These are phyloP conservation scores for Lipophrys pholis DNA, from an alignment of 2,113 vertebrate species.

Conservation along the genomic window DNA sequence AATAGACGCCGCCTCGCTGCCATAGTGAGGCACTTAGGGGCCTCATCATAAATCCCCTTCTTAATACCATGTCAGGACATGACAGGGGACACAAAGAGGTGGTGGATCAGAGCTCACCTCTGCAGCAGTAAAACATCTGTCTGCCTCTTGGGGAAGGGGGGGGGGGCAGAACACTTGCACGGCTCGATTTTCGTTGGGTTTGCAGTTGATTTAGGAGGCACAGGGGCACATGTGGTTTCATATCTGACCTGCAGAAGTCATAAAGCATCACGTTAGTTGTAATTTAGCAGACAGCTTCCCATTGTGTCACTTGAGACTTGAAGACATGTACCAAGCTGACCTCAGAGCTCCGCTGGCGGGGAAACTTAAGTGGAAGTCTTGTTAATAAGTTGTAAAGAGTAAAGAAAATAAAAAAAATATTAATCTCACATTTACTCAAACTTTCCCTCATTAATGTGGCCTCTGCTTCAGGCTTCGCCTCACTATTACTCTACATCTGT, in stretches of 20 bases:
- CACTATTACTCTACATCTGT: slow-evolving; percentile 19
- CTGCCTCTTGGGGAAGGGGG: slow-evolving; percentile 13
- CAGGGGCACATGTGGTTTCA: slow-evolving; percentile 18
- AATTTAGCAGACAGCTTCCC: slow-evolving; percentile 18
- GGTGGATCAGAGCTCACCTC: slow-evolving; percentile 69
- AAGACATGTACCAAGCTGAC: background rate
- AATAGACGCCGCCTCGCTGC: slow-evolving; percentile 45
- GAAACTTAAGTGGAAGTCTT: background rate
- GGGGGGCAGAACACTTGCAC: slow-evolving; percentile 12
- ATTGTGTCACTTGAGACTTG: slow-evolving; percentile 10
- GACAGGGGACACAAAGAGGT: slow-evolving; percentile 69
- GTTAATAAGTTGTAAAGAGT: too few species aligned
- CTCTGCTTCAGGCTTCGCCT: background rate
- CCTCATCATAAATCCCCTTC: slow-evolving; percentile 66
- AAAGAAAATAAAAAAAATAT: background rate
- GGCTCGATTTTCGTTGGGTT: slow-evolving; percentile 37
- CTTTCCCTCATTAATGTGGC: background rate
- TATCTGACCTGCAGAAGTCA: slow-evolving; percentile 34
- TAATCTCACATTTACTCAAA: background rate
- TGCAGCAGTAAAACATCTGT: slow-evolving; percentile 75
- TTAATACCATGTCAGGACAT: slow-evolving; percentile 65
- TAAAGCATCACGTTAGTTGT: slow-evolving; percentile 36
- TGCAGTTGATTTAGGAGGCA: slow-evolving; percentile 44
- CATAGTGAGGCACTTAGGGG: slow-evolving; percentile 69
- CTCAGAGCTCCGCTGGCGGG: background rate